Conservation (phyloP, 2,113 vertebrate species). For the Semnornis frantzii region DNA sequence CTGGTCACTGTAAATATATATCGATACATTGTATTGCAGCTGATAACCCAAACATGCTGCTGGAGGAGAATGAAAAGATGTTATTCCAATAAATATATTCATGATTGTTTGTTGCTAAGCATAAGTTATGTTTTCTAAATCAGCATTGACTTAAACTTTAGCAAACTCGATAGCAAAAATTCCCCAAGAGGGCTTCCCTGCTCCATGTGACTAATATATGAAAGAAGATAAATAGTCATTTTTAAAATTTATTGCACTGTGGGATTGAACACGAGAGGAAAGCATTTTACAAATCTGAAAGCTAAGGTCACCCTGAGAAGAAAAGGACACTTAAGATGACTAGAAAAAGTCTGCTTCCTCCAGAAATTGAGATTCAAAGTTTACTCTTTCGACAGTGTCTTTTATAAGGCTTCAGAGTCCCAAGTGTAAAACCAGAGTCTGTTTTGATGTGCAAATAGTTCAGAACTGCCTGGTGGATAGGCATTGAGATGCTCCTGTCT, state of each 20-base stretch:
- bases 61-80: constrained; percentile 23
- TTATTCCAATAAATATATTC: constrained; percentile 59
- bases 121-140: constrained; percentile 57
- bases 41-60: not conserved
- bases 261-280: constrained; percentile 57
- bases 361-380: constrained; percentile 74
- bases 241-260: constrained; percentile 51
- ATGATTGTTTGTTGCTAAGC: constrained; percentile 48
- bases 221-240: constrained; percentile 66
- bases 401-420: constrained; percentile 70
- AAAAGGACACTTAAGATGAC: constrained; percentile 66
- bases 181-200: constrained; percentile 28
- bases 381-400: constrained; percentile 56
- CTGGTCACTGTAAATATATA: constrained; percentile 48
- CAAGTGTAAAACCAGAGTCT: constrained; percentile 65
- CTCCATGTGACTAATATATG: constrained; percentile 29
- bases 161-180: constrained; percentile 17
- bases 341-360: constrained; percentile 64
- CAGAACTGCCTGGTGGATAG: constrained; percentile 24
- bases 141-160: constrained; percentile 46
- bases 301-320: constrained; percentile 78
- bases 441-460: constrained; percentile 81
- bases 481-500: not conserved
- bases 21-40: not conserved
- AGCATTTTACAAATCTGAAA: constrained; percentile 68